A percentile compares a stretch with the other conserved stretches of the same genome.
These are phyloP conservation scores for Lepidurus packardi DNA, from an alignment of 1,140 invertebrate species.

Conservation along the genomic window DNA sequence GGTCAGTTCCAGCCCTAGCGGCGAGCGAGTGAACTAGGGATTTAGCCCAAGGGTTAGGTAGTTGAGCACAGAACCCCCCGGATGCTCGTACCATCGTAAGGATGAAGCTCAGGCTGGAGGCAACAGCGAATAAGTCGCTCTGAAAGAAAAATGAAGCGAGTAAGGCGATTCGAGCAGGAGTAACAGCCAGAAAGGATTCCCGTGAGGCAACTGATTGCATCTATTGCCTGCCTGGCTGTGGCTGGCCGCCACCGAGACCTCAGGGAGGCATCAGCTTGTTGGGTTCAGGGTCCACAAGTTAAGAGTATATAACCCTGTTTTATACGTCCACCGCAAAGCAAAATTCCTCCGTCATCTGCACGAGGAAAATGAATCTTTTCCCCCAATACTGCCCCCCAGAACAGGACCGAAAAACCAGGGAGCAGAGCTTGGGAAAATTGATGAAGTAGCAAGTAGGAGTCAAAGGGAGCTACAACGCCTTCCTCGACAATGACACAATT, in stretches of 20 bases:
- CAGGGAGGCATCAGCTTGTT: conserved; percentile 14
- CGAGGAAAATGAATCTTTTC: too few relatives aligned
- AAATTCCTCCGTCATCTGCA: neutral
- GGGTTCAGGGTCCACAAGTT: neutral
- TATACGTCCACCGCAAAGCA: neutral
- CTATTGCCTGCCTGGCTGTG: neutral
- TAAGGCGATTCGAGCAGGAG: neutral
- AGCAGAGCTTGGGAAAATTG: neutral
- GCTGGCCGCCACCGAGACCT: neutral
- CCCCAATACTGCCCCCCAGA: neutral
- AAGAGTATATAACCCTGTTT: neutral
- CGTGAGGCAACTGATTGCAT: conserved; percentile 13
- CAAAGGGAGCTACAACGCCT: neutral
- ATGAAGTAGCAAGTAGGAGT: neutral
- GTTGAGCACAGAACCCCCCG: too few relatives aligned
- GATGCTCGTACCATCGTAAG: too few relatives aligned
- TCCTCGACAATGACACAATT: neutral
- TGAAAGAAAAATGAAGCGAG: neutral
- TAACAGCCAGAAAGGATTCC: neutral
- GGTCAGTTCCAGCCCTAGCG: neutral
- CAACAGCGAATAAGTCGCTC: neutral
- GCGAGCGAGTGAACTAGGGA: neutral
- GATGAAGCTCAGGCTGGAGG: neutral
- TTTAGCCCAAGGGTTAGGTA: too few relatives aligned
- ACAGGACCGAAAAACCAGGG: neutral